These are phyloP conservation scores for Microctenopoma lineatum DNA, from an alignment of 2,797 vertebrate species.

Conservation along the genomic window DNA sequence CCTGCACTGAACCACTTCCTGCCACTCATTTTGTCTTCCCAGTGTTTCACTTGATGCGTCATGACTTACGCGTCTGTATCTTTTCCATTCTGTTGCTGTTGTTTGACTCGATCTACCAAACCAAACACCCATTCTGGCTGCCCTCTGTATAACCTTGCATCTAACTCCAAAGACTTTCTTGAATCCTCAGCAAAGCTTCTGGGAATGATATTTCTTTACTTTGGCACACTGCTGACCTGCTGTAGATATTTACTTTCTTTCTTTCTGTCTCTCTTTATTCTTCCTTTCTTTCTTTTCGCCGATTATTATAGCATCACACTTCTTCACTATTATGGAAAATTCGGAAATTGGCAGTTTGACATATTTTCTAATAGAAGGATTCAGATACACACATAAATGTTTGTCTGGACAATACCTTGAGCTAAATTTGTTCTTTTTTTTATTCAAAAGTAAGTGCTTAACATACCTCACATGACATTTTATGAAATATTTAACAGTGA, in stretches of 20 bases:
- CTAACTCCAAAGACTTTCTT: slow-evolving; percentile 78
- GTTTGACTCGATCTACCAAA: slow-evolving; percentile 69
- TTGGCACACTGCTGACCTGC: slow-evolving; percentile 69
- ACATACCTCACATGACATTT: background rate
- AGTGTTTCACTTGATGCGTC: slow-evolving; percentile 48
- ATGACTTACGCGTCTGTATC: slow-evolving; percentile 60
- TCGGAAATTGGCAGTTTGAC: slow-evolving; percentile 33
- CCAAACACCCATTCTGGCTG: slow-evolving; percentile 78
- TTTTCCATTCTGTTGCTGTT: slow-evolving; percentile 62
- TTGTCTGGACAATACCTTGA: slow-evolving; percentile 30
- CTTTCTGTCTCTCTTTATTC: slow-evolving; percentile 3
- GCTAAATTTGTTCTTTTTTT: slow-evolving; percentile 4
- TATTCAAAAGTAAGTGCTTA: slow-evolving; percentile 2
- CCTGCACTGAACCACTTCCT: slow-evolving; percentile 18
- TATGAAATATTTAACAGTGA: background rate
- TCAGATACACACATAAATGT: background rate
- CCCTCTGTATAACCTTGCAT: slow-evolving; percentile 78
- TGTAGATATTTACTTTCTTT: slow-evolving; percentile 66
- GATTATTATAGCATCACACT: too few relatives aligned
- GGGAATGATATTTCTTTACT: slow-evolving; percentile 78
- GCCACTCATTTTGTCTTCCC: slow-evolving; percentile 19
- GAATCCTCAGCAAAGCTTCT: slow-evolving; percentile 76
- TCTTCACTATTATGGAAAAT: slow-evolving; percentile 46
- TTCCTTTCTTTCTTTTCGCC: too few relatives aligned
- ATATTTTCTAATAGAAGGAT: background rate